Evolutionary conservation across 2,888 invertebrate species (phyloP).

Genomic region (Steinernema carpocapsae): DNA sequence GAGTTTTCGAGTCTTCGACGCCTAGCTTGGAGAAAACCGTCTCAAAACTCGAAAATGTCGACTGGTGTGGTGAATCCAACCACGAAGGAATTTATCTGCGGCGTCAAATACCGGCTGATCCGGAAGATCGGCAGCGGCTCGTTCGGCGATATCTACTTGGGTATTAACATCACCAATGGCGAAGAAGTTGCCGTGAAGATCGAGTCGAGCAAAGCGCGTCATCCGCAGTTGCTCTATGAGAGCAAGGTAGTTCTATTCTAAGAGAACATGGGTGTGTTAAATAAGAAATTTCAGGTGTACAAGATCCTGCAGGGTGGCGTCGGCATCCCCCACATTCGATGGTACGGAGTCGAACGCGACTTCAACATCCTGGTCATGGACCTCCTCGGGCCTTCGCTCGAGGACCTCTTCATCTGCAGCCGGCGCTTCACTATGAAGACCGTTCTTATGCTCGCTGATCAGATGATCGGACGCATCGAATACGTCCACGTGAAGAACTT

Average conservation of each 20-base stretch:
- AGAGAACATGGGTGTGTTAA: too few species aligned
- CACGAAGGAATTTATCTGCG: conserved; percentile 29
- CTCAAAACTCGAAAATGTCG: too few species aligned
- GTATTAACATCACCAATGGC: conserved; percentile 71
- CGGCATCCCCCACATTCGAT: conserved; percentile 71
- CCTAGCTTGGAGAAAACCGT: too few species aligned
- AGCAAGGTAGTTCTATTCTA: too few species aligned
- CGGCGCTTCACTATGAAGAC: conserved; percentile 99
- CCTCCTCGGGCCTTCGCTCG: conserved; percentile 92
- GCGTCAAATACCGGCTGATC: conserved; percentile 69
- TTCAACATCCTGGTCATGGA: conserved; percentile 99
- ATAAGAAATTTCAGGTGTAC: conserved; percentile 70
- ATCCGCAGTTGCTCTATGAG: conserved; percentile 73
- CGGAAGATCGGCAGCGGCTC: conserved; percentile 72
- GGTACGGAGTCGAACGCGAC: conserved; percentile 89
- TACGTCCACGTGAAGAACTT: conserved; percentile 98
- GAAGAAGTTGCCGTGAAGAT: conserved; percentile 73
- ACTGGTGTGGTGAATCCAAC: too few species aligned
- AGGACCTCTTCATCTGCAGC: conserved; percentile 96
- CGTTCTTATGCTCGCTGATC: conserved; percentile 98
- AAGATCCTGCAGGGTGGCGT: conserved; percentile 73
- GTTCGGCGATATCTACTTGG: conserved; percentile 72
- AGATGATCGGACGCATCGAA: conserved; percentile 84
- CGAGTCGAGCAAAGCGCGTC: conserved; percentile 71
- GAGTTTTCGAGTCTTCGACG: too few species aligned